Conservation (phyloP, 1,140 invertebrate species). For the Tetramorium simillimum region DNA sequence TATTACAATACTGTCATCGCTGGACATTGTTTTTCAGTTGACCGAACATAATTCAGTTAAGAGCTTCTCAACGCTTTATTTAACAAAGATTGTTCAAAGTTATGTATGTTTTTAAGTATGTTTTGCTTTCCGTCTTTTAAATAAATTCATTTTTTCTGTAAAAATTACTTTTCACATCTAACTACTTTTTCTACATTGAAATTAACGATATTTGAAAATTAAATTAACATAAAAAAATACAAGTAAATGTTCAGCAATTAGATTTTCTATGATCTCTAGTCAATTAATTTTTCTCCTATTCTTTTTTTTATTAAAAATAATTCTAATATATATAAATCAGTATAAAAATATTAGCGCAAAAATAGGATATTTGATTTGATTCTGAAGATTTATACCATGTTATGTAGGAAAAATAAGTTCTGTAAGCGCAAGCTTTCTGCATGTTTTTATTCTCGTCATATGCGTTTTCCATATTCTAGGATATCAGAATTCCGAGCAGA, state of each 20-base stretch:
- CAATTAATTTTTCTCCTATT: too few relatives aligned
- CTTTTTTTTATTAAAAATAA: not conserved
- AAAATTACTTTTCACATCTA: not conserved
- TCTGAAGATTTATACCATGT: not conserved
- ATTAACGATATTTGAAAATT: not conserved
- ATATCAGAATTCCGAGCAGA: conserved; percentile 13
- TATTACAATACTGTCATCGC: conserved; percentile 6
- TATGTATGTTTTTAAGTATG: too few relatives aligned
- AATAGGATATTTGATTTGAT: not conserved
- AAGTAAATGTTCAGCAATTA: not conserved
- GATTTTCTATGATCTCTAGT: not conserved
- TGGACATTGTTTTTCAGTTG: not conserved
- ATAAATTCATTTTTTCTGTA: not conserved
- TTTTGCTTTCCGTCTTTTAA: not conserved
- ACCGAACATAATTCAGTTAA: not conserved
- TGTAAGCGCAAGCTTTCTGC: not conserved
- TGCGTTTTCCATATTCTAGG: not conserved
- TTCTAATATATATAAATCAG: not conserved
- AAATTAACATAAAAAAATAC: not conserved
- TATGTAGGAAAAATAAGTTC: not conserved
- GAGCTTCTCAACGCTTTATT: not conserved
- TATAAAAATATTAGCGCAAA: not conserved
- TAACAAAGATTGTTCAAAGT: not conserved
- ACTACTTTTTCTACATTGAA: not conserved
- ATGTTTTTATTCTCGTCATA: conserved; percentile 35